Percentiles rank a stretch among this genome's conserved stretches.
Conservation (phyloP, 2,888 invertebrate genomes). For the Osmoderma eremita region DNA sequence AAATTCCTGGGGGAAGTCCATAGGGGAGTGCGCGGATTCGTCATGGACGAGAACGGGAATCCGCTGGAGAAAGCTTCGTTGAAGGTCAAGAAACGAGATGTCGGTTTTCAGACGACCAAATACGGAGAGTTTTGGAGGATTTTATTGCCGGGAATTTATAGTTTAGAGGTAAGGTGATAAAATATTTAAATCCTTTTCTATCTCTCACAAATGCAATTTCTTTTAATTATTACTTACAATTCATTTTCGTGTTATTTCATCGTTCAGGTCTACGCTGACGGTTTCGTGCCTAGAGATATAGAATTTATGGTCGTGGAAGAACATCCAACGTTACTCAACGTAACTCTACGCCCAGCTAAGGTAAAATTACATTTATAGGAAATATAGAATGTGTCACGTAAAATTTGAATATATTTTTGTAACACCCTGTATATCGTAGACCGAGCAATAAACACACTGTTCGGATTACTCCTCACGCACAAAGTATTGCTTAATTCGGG, state of each 20-base stretch:
- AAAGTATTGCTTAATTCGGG: too few relatives aligned
- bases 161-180: constrained; percentile 82
- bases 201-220: too few relatives aligned
- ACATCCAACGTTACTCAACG: constrained; percentile 85
- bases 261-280: constrained; percentile 84
- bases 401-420: too few relatives aligned
- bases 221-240: neutral
- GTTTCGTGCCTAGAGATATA: constrained; percentile 83
- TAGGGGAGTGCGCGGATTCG: constrained; percentile 89
- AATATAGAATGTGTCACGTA: too few relatives aligned
- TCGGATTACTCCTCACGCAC: too few relatives aligned
- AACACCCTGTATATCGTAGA: too few relatives aligned
- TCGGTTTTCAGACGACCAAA: constrained; percentile 85
- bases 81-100: constrained; percentile 83
- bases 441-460: too few relatives aligned
- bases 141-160: constrained; percentile 86
- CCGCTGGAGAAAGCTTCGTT: constrained; percentile 83
- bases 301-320: constrained; percentile 88
- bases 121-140: constrained; percentile 97
- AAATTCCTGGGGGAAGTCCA: constrained; percentile 88
- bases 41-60: constrained; percentile 80
- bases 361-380: constrained; percentile 69
- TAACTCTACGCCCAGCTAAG: constrained; percentile 82
- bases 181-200: too few relatives aligned
- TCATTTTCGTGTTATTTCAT: neutral